Evolutionary conservation across 2,113 vertebrate species (phyloP).

Genomic region (Cinclus mexicanus): DNA sequence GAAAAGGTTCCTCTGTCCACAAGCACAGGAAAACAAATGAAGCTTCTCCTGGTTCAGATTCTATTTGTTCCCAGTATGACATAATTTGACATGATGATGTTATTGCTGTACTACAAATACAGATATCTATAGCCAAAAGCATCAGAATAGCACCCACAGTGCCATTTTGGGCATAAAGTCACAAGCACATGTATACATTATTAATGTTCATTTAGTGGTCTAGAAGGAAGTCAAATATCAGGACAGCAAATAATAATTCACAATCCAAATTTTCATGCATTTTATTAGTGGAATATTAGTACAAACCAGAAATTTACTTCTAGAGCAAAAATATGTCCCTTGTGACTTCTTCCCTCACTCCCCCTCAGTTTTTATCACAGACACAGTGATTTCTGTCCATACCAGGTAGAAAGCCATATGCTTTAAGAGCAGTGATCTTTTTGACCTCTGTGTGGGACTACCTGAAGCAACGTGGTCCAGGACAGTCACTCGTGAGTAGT

Average conservation of each 20-base stretch:
- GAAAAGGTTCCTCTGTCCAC: background rate
- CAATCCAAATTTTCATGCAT: background rate
- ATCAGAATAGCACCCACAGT: background rate
- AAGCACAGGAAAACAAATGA: background rate
- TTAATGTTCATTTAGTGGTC: background rate
- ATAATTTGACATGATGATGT: background rate
- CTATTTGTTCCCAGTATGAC: background rate
- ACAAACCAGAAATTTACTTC: background rate
- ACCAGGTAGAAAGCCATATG: background rate
- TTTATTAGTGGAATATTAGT: background rate
- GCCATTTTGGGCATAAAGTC: background rate
- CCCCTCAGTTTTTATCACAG: background rate
- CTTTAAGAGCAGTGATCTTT: background rate
- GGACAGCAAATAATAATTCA: background rate
- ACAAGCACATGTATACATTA: background rate
- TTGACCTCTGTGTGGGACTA: background rate
- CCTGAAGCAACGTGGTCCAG: background rate
- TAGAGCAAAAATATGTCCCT: background rate
- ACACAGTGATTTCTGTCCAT: background rate
- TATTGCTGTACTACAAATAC: background rate
- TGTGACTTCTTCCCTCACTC: background rate
- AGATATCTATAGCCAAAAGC: background rate
- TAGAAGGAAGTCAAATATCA: background rate
- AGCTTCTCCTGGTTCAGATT: background rate
- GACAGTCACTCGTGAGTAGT: rapidly evolving